Evolutionary conservation across 2,797 vertebrate genomes (phyloP).

Genomic region (Pagetopsis macropterus): DNA sequence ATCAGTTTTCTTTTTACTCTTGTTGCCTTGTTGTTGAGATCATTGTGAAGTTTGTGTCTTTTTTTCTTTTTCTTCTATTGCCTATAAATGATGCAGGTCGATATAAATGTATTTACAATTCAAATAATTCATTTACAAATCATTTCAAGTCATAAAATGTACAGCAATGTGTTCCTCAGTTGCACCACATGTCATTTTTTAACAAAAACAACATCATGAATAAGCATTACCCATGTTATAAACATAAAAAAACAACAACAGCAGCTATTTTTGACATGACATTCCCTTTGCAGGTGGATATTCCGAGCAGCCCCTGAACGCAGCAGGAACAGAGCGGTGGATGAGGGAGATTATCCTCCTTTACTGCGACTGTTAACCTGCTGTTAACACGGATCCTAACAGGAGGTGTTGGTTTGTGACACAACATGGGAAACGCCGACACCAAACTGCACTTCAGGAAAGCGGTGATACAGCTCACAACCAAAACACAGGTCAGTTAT

Average conservation of each 20-base stretch:
- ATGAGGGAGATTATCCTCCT: constrained; percentile 52
- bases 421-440: constrained; percentile 90
- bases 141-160: too few species aligned
- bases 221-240: too few species aligned
- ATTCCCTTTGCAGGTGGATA: rapidly evolving
- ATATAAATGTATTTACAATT: too few species aligned
- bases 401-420: constrained; percentile 61
- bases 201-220: not conserved
- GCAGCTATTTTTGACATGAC: rapidly evolving
- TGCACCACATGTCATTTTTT: not conserved
- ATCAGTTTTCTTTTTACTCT: too few species aligned
- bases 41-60: not conserved
- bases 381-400: constrained; percentile 68
- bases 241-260: not conserved
- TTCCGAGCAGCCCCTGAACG: constrained; percentile 36
- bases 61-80: not conserved
- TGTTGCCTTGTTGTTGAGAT: not conserved
- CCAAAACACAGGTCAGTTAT: constrained; percentile 90
- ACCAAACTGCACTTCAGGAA: constrained; percentile 97
- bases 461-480: constrained; percentile 96
- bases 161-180: too few species aligned
- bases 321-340: constrained; percentile 11
- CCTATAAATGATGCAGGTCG: not conserved
- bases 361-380: constrained; percentile 17
- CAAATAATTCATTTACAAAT: not conserved